Conservation (phyloP, 2,888 invertebrate genomes). For the Rambutsinella grinnellia region DNA sequence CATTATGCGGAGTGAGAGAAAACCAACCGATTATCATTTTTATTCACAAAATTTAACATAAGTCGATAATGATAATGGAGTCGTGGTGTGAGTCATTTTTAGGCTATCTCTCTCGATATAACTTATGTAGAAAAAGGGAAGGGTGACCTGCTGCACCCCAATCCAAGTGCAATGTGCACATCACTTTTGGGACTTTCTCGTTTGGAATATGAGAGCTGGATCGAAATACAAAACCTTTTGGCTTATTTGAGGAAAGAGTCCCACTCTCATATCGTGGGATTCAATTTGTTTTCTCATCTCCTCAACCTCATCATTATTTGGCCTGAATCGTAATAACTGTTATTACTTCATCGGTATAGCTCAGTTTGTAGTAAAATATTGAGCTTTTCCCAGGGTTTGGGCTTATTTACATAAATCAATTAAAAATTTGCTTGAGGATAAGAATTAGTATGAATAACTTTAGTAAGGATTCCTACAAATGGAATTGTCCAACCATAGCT, state of each 20-base stretch:
- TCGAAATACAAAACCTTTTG: no score
- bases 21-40: not conserved
- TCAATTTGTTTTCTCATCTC: not conserved
- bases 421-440: no score
- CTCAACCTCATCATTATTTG: not conserved
- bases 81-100: constrained; percentile 26
- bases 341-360: constrained; percentile 10
- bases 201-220: no score
- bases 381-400: no score
- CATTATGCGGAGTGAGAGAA: constrained; percentile 17
- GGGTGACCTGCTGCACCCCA: constrained; percentile 52
- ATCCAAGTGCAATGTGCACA: no score
- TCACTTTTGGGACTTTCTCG: no score
- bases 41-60: not conserved
- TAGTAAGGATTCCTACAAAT: no score
- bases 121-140: not conserved
- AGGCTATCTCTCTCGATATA: not conserved
- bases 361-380: no score
- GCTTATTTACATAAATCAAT: no score
- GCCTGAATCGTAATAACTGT: constrained; percentile 23
- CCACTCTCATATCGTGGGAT: constrained; percentile 4
- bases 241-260: no score
- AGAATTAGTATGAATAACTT: no score
- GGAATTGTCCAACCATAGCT: no score
- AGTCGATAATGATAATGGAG: constrained; percentile 45